Percentiles rank a stretch among this genome's conserved stretches.
These are phyloP conservation scores for Enteromius fasciolatus DNA, from an alignment of 2,797 vertebrate species.

Conservation along the genomic window DNA sequence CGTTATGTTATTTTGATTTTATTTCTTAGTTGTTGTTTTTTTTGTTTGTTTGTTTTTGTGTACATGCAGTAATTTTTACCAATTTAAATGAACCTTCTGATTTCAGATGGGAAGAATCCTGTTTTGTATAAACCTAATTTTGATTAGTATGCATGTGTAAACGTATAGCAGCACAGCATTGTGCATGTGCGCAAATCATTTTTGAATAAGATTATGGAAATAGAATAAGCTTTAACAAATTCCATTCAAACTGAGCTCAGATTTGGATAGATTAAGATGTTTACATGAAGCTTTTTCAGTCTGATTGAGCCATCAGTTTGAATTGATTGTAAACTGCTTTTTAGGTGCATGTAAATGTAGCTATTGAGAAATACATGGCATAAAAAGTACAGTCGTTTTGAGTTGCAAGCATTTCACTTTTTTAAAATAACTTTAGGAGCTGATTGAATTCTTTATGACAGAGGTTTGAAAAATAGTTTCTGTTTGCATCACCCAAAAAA, in stretches of 20 bases:
- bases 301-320: background rate
- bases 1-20: too few relatives aligned
- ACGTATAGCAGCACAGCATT: background rate
- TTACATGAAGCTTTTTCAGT: background rate
- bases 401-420: background rate
- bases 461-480: background rate
- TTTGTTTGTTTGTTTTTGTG: rapidly evolving
- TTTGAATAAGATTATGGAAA: background rate
- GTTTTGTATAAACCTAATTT: background rate
- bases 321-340: background rate
- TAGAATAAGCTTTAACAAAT: background rate
- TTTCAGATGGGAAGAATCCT: background rate
- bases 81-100: background rate
- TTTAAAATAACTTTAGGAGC: background rate
- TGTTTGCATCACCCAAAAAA: background rate
- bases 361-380: background rate
- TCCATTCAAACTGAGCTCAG: background rate
- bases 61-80: too few relatives aligned
- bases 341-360: background rate
- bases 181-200: background rate
- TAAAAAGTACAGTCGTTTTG: background rate
- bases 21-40: too few relatives aligned
- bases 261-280: background rate
- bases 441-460: background rate
- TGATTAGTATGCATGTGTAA: background rate